Evolutionary conservation across 2,797 vertebrate genomes (phyloP).

Genomic region (Luscinia luscinia): DNA sequence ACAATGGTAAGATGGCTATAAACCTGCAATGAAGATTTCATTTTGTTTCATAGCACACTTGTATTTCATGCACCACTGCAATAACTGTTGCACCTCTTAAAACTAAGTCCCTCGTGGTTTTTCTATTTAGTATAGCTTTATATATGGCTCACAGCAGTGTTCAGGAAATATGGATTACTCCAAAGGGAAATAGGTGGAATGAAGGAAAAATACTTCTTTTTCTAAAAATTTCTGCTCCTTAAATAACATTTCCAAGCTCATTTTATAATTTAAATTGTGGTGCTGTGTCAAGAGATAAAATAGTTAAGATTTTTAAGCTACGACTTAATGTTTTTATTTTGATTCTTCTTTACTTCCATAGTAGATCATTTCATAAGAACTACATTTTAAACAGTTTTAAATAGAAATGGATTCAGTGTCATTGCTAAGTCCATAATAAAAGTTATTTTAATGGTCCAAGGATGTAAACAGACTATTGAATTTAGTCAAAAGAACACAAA

Average conservation of each 20-base stretch:
- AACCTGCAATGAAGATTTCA: slow-evolving; percentile 65
- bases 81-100: slow-evolving; percentile 71
- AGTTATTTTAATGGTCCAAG: slow-evolving; percentile 83
- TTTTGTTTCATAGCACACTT: slow-evolving; percentile 60
- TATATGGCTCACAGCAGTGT: slow-evolving; percentile 82
- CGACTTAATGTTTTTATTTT: slow-evolving; percentile 76
- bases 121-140: slow-evolving; percentile 70
- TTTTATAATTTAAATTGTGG: slow-evolving; percentile 82
- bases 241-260: slow-evolving; percentile 80
- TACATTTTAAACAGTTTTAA: slow-evolving; percentile 84
- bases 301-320: slow-evolving; percentile 79
- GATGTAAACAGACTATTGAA: slow-evolving; percentile 84
- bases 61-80: slow-evolving; percentile 70
- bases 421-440: slow-evolving; percentile 86
- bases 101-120: slow-evolving; percentile 67
- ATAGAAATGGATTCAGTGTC: slow-evolving; percentile 87
- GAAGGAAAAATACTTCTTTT: slow-evolving; percentile 72
- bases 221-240: slow-evolving; percentile 75
- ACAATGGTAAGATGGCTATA: slow-evolving; percentile 70
- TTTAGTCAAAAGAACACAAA: slow-evolving; percentile 81
- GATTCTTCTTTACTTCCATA: slow-evolving; percentile 77
- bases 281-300: slow-evolving; percentile 75
- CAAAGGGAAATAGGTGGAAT: slow-evolving; percentile 77
- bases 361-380: slow-evolving; percentile 80
- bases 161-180: slow-evolving; percentile 75